Percentiles rank a stretch among this genome's conserved stretches.
Evolutionary conservation across 2,113 vertebrate genomes (phyloP).

Genomic region (Anser cygnoides): DNA sequence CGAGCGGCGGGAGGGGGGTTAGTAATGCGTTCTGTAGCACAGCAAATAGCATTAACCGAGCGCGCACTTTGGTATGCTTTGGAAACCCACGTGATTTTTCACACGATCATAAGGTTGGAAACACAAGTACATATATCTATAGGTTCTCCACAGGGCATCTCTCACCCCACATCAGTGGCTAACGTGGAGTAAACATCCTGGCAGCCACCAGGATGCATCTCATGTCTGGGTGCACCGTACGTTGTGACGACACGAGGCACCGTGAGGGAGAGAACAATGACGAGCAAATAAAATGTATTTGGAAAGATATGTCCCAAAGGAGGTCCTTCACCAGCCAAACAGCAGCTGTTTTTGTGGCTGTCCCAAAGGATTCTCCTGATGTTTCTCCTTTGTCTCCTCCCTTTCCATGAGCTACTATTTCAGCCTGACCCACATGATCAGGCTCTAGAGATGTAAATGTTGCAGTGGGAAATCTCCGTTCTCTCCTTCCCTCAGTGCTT

Average conservation of each 20-base stretch:
- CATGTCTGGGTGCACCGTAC: background rate
- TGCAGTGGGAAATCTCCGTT: background rate
- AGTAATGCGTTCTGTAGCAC: background rate
- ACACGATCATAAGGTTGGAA: background rate
- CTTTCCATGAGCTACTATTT: background rate
- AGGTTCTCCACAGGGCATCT: background rate
- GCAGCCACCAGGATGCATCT: background rate
- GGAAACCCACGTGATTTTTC: background rate
- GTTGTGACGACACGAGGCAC: background rate
- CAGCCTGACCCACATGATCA: background rate
- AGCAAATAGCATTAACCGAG: background rate
- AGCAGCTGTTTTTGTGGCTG: background rate
- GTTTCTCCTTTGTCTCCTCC: background rate
- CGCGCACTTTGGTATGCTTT: background rate
- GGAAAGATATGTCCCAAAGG: background rate
- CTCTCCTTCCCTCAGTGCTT: conserved; percentile 12
- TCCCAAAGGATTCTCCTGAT: background rate
- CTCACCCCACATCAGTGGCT: background rate
- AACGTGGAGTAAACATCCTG: background rate
- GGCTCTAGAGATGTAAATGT: background rate
- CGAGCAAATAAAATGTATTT: rapidly evolving
- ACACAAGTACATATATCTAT: background rate
- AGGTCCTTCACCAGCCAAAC: background rate
- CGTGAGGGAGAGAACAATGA: background rate
- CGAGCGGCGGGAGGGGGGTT: background rate